phyloP scores from a whole-genome alignment of 1,140 invertebrate species.

The Tetramorium parvispinum region DNA sequence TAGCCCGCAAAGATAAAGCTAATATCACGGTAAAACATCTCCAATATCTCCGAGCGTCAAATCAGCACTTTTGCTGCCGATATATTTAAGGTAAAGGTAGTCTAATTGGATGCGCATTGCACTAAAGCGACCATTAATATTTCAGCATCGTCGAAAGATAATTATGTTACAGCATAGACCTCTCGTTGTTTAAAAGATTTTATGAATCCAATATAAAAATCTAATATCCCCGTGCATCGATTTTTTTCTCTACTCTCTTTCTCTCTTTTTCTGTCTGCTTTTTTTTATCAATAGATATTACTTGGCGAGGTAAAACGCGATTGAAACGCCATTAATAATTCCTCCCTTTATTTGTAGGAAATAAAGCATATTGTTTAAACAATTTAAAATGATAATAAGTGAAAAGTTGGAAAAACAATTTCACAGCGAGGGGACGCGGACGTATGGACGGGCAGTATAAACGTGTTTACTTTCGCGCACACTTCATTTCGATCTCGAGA shows the following conservation, averaged over 20 bases:
- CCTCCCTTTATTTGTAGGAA: background rate
- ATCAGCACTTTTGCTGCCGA: background rate
- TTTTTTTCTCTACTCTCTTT: background rate
- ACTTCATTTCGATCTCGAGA: conserved; percentile 43
- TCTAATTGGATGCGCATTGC: background rate
- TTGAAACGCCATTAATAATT: conserved; percentile 21
- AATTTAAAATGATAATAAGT: background rate
- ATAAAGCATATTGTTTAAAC: background rate
- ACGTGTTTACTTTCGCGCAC: conserved; percentile 20
- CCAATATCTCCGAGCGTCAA: conserved; percentile 5
- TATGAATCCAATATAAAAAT: conserved; percentile 8
- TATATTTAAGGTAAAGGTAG: conserved; percentile 7
- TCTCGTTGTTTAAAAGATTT: background rate
- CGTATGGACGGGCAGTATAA: background rate
- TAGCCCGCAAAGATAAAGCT: conserved; percentile 20
- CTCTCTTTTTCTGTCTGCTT: background rate
- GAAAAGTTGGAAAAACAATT: conserved; percentile 15
- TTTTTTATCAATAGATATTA: background rate
- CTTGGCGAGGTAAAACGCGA: background rate
- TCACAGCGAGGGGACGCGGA: background rate
- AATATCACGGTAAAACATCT: conserved; percentile 32
- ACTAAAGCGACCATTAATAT: background rate
- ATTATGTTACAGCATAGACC: background rate
- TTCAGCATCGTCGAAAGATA: background rate
- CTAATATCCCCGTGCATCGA: background rate